A percentile compares a stretch with the other conserved stretches of the same genome.
phyloP scores from a whole-genome alignment of 2,888 invertebrate species.

The Tromatobia lineatoria region DNA sequence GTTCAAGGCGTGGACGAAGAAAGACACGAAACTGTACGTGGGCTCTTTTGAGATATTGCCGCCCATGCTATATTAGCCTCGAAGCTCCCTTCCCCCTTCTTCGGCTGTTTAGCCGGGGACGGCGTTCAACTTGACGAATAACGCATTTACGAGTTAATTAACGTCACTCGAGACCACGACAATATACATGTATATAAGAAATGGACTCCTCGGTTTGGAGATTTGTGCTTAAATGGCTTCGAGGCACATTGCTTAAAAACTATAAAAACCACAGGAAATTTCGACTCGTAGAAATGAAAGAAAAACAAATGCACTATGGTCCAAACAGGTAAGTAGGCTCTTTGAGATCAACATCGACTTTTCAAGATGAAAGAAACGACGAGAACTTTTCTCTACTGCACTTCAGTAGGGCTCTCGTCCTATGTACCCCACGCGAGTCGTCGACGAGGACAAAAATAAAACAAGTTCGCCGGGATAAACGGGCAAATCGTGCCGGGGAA shows the following conservation, averaged over 20 bases:
- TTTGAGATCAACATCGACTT: slow-evolving; percentile 12
- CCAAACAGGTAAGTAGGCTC: slow-evolving; percentile 2
- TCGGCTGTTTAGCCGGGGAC: slow-evolving; percentile 26
- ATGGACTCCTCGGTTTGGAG: slow-evolving; percentile 14
- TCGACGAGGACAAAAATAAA: slow-evolving; percentile 23
- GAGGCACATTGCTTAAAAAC: slow-evolving; percentile 14
- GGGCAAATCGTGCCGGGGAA: slow-evolving; percentile 57
- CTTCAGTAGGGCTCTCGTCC: slow-evolving; percentile 5
- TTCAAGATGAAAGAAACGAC: slow-evolving; percentile 1
- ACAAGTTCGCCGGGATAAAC: slow-evolving; percentile 29
- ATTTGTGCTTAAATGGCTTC: slow-evolving; percentile 19
- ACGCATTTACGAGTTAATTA: slow-evolving; percentile 67
- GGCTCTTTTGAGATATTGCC: slow-evolving; percentile 54
- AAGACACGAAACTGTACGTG: slow-evolving; percentile 55
- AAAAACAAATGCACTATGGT: slow-evolving; percentile 12
- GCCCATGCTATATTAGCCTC: slow-evolving; percentile 29
- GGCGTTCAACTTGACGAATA: slow-evolving; percentile 54
- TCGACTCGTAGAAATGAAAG: neutral
- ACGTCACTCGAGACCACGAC: slow-evolving; percentile 53
- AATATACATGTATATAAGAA: slow-evolving; percentile 19
- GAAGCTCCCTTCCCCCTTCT: neutral
- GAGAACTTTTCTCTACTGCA: slow-evolving; percentile 23
- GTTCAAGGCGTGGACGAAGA: slow-evolving; percentile 59
- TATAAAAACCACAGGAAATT: slow-evolving; percentile 15
- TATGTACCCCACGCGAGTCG: slow-evolving; percentile 10